These are phyloP conservation scores for Danio choprae DNA, from an alignment of 2,797 vertebrate species.

Conservation along the genomic window DNA sequence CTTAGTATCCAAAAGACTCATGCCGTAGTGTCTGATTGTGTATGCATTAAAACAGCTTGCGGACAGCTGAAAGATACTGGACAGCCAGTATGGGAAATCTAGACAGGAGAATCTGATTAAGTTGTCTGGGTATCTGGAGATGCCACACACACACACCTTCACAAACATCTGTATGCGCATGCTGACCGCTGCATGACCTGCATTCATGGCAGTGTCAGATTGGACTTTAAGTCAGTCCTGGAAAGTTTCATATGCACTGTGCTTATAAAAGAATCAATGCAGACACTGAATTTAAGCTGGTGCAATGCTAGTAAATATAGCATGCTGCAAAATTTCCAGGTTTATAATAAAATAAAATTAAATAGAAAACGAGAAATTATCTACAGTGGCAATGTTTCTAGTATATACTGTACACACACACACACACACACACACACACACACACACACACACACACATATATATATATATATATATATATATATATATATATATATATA, in stretches of 20 bases:
- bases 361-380: too few species aligned
- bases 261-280: not conserved
- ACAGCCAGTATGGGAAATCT: slow-evolving; percentile 62
- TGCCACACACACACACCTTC: slow-evolving; percentile 6
- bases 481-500: too few species aligned
- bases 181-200: slow-evolving; percentile 27
- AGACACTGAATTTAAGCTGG: not conserved
- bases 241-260: not conserved
- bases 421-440: too few species aligned
- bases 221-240: not conserved
- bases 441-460: too few species aligned
- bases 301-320: too few species aligned
- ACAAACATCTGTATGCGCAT: slow-evolving; percentile 13
- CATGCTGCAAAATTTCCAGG: too few species aligned
- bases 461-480: too few species aligned
- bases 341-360: too few species aligned
- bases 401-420: too few species aligned
- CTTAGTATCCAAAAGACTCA: slow-evolving; percentile 67
- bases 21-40: slow-evolving; percentile 71
- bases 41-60: slow-evolving; percentile 73
- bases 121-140: slow-evolving; percentile 70
- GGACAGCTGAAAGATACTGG: slow-evolving; percentile 69
- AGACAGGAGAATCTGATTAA: slow-evolving; percentile 72
- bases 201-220: slow-evolving; percentile 22
- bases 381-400: too few species aligned